Evolutionary conservation across 2,797 vertebrate genomes (phyloP).

Genomic region (Nyctibius grandis): DNA sequence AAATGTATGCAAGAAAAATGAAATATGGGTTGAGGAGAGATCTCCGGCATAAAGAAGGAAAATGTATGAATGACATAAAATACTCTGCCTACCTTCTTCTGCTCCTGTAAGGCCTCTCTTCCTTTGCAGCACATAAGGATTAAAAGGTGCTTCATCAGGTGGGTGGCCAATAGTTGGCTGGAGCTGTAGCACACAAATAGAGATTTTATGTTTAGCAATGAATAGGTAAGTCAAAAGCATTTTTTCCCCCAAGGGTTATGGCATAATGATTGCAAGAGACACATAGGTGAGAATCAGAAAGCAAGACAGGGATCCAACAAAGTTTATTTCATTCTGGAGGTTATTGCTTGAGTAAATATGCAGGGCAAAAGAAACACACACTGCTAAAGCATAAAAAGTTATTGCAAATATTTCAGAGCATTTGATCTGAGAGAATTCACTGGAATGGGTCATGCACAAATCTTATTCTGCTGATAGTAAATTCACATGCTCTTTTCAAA

Average conservation of each 20-base stretch:
- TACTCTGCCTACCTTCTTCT: conserved; percentile 56
- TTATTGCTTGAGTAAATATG: conserved; percentile 5
- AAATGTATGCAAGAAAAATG: neutral
- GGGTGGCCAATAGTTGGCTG: neutral
- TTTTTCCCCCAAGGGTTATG: neutral
- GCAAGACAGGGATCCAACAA: neutral
- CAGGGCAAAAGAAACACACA: neutral
- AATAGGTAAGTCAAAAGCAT: neutral
- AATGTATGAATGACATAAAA: neutral
- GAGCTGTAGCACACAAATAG: conserved; percentile 53
- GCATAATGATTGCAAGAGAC: neutral
- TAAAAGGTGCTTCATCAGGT: conserved; percentile 60
- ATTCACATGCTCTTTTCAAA: neutral
- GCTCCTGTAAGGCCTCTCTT: neutral
- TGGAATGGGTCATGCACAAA: neutral
- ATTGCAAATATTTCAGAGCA: neutral
- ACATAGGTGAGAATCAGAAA: neutral
- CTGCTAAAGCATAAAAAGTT: neutral
- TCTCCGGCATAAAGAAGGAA: neutral
- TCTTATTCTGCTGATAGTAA: neutral
- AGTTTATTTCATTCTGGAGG: neutral
- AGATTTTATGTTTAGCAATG: neutral
- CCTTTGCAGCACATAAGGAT: conserved; percentile 67
- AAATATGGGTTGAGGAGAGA: neutral
- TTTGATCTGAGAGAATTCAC: neutral